Conservation (phyloP, 2,888 invertebrate species). For the Acholoe squamosa region DNA sequence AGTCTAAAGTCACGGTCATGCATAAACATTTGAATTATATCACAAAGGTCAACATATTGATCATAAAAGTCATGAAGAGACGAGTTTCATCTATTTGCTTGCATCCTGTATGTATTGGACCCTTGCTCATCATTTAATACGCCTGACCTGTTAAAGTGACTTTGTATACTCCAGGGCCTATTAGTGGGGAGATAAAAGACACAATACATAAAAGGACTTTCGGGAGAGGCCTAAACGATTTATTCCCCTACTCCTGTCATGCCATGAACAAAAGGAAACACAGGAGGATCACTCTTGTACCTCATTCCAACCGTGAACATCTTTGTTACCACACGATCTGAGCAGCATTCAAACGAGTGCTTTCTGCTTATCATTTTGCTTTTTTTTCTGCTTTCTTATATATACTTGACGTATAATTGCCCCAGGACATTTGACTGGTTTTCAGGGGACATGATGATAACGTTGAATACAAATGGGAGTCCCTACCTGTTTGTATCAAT, state of each 20-base stretch:
- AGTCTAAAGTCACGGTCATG: neutral
- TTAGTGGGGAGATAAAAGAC: neutral
- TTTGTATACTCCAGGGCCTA: neutral
- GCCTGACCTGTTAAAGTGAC: slow-evolving; percentile 1
- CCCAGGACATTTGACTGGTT: too few species aligned
- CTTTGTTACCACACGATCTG: neutral
- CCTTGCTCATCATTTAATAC: neutral
- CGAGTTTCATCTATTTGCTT: neutral
- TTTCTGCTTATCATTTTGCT: too few species aligned
- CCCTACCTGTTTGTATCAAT: too few species aligned
- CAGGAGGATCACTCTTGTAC: slow-evolving; percentile 4
- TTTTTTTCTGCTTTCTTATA: too few species aligned
- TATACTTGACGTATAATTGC: too few species aligned
- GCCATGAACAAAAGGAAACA: neutral
- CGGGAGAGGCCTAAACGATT: neutral
- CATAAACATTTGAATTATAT: neutral
- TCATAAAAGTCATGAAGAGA: slow-evolving; percentile 7
- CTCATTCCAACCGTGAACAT: neutral
- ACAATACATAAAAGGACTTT: neutral
- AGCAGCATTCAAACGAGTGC: neutral
- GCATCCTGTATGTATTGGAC: neutral
- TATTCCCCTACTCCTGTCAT: neutral
- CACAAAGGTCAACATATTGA: neutral
- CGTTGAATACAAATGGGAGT: too few species aligned
- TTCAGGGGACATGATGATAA: too few species aligned